These are phyloP conservation scores for Hoplodrina blanda DNA, from an alignment of 2,888 invertebrate genomes.

Conservation along the genomic window DNA sequence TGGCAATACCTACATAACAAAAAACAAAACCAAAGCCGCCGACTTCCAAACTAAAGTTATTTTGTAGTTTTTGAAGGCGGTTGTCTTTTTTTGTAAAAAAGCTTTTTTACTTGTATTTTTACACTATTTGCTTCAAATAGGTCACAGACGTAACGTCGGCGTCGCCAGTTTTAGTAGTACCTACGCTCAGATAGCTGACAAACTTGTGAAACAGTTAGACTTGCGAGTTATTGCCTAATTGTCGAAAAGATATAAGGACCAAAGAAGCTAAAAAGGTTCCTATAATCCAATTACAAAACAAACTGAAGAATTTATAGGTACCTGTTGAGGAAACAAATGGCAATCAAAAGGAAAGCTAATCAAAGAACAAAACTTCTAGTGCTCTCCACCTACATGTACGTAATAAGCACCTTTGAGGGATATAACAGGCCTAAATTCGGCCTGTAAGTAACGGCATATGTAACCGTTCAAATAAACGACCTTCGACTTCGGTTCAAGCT, in stretches of 20 bases:
- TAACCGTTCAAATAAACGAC: slow-evolving; percentile 37
- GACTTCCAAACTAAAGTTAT: no score
- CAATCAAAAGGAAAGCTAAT: slow-evolving; percentile 15
- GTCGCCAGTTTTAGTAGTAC: slow-evolving; percentile 36
- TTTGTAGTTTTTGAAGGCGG: no score
- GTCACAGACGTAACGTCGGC: slow-evolving; percentile 47
- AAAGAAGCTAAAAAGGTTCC: slow-evolving; percentile 2
- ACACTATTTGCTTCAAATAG: slow-evolving; percentile 30
- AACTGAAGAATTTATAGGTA: not conserved
- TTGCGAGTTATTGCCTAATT: slow-evolving; percentile 6
- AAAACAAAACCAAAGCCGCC: no score
- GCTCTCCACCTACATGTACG: not conserved
- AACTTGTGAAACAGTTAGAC: slow-evolving; percentile 29
- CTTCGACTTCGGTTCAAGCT: slow-evolving; percentile 13
- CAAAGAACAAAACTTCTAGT: slow-evolving; percentile 1
- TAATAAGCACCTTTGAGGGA: slow-evolving; percentile 15
- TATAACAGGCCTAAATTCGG: slow-evolving; percentile 20
- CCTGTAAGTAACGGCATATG: slow-evolving; percentile 38
- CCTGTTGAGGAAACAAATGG: not conserved
- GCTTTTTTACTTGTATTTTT: slow-evolving; percentile 25
- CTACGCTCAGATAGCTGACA: slow-evolving; percentile 23
- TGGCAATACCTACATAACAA: no score
- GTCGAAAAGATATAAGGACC: not conserved
- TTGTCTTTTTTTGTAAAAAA: no score
- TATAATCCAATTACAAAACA: slow-evolving; percentile 18